A percentile compares a stretch with the other conserved stretches of the same genome.
phyloP scores from a whole-genome alignment of 2,888 invertebrate genomes.

The Pyrrhosoma nymphula region DNA sequence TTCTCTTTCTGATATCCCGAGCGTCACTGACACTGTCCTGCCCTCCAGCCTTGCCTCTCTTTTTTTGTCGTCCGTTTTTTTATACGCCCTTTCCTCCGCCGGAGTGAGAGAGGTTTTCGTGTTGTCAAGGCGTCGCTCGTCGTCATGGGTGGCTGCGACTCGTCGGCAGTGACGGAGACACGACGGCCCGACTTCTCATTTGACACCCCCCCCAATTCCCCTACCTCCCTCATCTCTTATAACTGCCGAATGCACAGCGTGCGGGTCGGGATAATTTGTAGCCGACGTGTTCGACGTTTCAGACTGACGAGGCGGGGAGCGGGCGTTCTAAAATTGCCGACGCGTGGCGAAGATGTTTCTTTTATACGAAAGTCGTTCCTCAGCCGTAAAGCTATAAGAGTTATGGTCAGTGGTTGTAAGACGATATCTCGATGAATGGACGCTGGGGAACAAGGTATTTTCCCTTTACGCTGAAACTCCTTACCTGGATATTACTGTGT shows the following conservation, averaged over 20 bases:
- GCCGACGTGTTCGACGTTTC: slow-evolving; percentile 13
- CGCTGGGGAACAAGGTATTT: background rate
- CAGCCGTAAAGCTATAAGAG: background rate
- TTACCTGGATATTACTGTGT: background rate
- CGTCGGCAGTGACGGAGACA: background rate
- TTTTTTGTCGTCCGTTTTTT: background rate
- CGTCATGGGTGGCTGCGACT: background rate
- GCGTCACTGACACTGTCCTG: slow-evolving; percentile 46
- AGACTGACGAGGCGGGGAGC: background rate
- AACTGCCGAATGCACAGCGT: background rate
- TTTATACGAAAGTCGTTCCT: background rate
- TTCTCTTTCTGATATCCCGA: slow-evolving; percentile 55
- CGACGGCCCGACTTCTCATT: background rate
- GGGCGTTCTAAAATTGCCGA: background rate
- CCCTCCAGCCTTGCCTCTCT: background rate
- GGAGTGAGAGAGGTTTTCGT: slow-evolving; percentile 1
- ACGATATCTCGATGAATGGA: background rate
- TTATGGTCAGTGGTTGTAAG: background rate
- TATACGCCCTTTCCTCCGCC: no score
- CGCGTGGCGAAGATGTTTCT: background rate
- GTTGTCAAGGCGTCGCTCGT: background rate
- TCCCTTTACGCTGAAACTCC: background rate
- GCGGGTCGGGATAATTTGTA: background rate
- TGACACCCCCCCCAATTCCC: background rate
- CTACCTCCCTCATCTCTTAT: background rate